Evolutionary conservation across 2,888 invertebrate species (phyloP).

Genomic region (Orchestes rusci): DNA sequence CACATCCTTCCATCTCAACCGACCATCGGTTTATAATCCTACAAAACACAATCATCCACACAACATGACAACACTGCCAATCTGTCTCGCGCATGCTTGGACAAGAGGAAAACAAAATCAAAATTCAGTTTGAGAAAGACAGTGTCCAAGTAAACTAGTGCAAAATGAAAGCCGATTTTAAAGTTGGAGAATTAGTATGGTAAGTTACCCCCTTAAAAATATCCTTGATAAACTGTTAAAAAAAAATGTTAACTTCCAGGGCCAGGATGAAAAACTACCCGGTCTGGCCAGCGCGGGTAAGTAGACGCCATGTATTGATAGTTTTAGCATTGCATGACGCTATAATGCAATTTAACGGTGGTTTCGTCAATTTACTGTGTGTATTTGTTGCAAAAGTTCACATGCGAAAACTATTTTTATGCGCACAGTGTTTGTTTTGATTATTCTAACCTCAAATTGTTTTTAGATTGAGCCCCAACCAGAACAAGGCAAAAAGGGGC

Average conservation of each 20-base stretch:
- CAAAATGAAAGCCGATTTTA: slow-evolving; percentile 35
- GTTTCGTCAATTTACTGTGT: too few relatives aligned
- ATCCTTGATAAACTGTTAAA: too few relatives aligned
- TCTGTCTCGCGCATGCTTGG: too few relatives aligned
- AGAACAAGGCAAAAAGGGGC: slow-evolving; percentile 68
- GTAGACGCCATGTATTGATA: slow-evolving; percentile 40
- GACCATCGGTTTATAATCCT: too few relatives aligned
- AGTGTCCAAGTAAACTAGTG: slow-evolving; percentile 17
- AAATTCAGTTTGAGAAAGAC: slow-evolving; percentile 34
- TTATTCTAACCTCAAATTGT: slow-evolving; percentile 8
- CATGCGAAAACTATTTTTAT: too few relatives aligned
- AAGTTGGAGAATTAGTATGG: slow-evolving; percentile 65
- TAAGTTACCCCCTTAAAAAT: too few relatives aligned
- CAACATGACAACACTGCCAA: too few relatives aligned
- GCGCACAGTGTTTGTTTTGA: slow-evolving; percentile 15
- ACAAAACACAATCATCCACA: too few relatives aligned
- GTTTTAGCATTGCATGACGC: slow-evolving; percentile 23
- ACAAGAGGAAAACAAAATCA: slow-evolving; percentile 31
- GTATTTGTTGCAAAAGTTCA: too few relatives aligned
- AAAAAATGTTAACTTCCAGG: too few relatives aligned
- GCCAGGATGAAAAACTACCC: slow-evolving; percentile 97
- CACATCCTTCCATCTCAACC: too few relatives aligned
- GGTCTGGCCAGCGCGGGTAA: slow-evolving; percentile 96
- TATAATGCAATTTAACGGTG: not conserved
- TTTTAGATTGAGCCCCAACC: slow-evolving; percentile 61